These are phyloP conservation scores for Hydroisotoma schaefferi DNA, from an alignment of 2,888 invertebrate species.

Conservation along the genomic window DNA sequence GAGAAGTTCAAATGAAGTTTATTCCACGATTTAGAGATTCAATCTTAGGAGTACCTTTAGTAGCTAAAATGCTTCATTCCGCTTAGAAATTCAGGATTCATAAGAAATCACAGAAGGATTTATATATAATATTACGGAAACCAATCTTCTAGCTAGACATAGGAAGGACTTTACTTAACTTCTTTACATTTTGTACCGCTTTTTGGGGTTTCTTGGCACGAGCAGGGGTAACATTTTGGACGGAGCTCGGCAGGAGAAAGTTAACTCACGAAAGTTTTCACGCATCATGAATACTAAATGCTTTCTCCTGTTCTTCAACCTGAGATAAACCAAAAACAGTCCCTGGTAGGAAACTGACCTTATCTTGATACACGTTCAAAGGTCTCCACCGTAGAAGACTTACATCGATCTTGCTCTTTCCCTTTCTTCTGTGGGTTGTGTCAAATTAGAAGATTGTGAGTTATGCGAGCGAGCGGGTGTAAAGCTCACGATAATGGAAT, in stretches of 20 bases:
- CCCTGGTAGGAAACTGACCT: not conserved
- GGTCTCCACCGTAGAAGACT: not conserved
- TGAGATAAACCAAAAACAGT: not conserved
- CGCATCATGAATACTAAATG: conserved; percentile 40
- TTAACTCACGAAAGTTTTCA: conserved; percentile 31
- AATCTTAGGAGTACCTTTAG: too few species aligned
- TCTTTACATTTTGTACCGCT: too few species aligned
- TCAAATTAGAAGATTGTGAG: too few species aligned
- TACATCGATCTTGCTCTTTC: not conserved
- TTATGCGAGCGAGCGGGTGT: too few species aligned
- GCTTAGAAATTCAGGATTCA: not conserved
- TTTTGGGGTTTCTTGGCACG: not conserved
- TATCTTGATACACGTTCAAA: not conserved
- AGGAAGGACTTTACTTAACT: too few species aligned
- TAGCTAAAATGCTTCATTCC: not conserved
- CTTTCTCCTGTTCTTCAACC: conserved; percentile 3
- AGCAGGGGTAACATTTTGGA: not conserved
- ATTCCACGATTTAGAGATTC: conserved; percentile 5
- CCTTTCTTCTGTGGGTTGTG: too few species aligned
- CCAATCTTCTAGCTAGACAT: not conserved
- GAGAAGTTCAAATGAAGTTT: not conserved
- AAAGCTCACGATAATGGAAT: too few species aligned
- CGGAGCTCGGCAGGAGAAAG: not conserved
- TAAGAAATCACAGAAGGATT: not conserved
- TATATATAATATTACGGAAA: not conserved